phyloP scores from a whole-genome alignment of 2,888 invertebrate genomes.

The Diaprepes abbreviatus region DNA sequence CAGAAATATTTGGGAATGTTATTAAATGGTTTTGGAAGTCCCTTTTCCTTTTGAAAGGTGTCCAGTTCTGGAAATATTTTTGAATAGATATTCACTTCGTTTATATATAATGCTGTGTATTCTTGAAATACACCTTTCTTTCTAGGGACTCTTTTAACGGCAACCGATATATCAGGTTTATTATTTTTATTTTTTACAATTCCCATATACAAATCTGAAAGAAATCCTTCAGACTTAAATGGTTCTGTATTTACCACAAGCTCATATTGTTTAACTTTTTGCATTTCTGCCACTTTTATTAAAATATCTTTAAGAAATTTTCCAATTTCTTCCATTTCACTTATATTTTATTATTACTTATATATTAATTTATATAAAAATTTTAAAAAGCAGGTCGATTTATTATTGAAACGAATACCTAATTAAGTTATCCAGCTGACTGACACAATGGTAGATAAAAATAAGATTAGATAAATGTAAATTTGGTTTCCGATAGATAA shows the following conservation, averaged over 20 bases:
- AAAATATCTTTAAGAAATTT: neutral
- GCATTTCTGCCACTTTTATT: neutral
- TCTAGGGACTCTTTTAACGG: constrained; percentile 46
- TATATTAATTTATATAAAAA: too few species aligned
- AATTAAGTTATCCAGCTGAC: too few species aligned
- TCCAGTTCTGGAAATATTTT: constrained; percentile 5
- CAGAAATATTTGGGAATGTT: constrained; percentile 7
- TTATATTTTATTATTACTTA: neutral
- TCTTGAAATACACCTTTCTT: constrained; percentile 4
- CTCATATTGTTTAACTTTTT: neutral
- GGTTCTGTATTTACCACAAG: neutral
- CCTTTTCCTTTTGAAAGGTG: neutral
- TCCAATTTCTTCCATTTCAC: neutral
- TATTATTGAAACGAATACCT: too few species aligned
- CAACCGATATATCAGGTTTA: constrained; percentile 5
- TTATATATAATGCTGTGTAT: neutral
- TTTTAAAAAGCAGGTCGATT: too few species aligned
- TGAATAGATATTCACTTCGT: constrained; percentile 2
- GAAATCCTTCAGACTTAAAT: constrained; percentile 32
- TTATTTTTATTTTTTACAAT: constrained; percentile 27
- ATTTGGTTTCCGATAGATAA: too few species aligned
- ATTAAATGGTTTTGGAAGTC: neutral
- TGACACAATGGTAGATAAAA: too few species aligned
- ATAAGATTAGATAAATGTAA: too few species aligned
- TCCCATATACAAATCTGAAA: constrained; percentile 42